Conservation (phyloP, 2,888 invertebrate genomes). For the Lochmaea capreae region DNA sequence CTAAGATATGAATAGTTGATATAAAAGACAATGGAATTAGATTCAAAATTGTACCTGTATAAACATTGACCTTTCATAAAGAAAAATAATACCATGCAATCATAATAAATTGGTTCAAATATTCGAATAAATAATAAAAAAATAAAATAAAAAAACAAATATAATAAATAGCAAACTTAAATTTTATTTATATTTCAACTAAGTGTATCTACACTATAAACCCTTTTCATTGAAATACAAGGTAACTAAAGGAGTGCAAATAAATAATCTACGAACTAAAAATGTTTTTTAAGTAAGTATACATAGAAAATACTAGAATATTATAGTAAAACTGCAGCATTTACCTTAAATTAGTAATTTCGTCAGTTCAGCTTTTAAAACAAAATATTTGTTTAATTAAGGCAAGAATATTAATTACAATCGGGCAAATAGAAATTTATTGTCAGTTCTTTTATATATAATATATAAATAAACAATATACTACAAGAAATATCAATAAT, state of each 20-base stretch:
- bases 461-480: constrained; percentile 5
- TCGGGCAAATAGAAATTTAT: constrained; percentile 50
- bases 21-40: too few relatives aligned
- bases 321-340: constrained; percentile 51
- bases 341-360: constrained; percentile 52
- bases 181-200: constrained; percentile 45
- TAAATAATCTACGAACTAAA: constrained; percentile 56
- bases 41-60: neutral
- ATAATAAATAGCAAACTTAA: constrained; percentile 47
- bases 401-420: constrained; percentile 52
- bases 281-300: constrained; percentile 51
- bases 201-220: constrained; percentile 50
- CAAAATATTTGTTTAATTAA: constrained; percentile 39
- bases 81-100: constrained; percentile 25
- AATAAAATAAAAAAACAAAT: constrained; percentile 42
- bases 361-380: constrained; percentile 46
- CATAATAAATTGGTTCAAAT: constrained; percentile 28
- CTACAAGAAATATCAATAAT: constrained; percentile 12
- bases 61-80: constrained; percentile 24
- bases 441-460: constrained; percentile 50
- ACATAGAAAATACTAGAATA: constrained; percentile 48
- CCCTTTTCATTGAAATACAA: constrained; percentile 48
- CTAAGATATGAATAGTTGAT: too few relatives aligned
- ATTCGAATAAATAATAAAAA: constrained; percentile 27
- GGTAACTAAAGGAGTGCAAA: constrained; percentile 58